Percentiles rank a stretch among this genome's conserved stretches.
Conservation (phyloP, 2,888 invertebrate genomes). For the Rosalia funebris region DNA sequence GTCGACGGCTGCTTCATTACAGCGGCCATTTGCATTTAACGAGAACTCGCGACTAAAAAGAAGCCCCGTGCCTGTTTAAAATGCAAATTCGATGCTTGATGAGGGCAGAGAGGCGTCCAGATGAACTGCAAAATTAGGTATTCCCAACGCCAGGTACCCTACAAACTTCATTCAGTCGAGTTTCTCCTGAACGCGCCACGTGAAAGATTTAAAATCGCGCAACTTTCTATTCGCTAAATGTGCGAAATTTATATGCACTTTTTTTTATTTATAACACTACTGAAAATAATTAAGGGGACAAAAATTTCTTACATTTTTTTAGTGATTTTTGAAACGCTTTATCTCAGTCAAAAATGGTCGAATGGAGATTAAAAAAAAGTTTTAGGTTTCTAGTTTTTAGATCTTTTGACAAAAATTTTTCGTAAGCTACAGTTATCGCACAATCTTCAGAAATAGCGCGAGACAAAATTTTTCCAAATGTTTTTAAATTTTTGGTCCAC, state of each 20-base stretch:
- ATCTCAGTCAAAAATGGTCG: too few relatives aligned
- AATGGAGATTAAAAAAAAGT: too few relatives aligned
- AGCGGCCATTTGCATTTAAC: constrained; percentile 61
- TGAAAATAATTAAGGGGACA: too few relatives aligned
- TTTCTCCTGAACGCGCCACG: constrained; percentile 16
- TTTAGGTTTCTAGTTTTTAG: too few relatives aligned
- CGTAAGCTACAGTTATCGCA: too few relatives aligned
- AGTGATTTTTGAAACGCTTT: too few relatives aligned
- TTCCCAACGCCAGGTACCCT: constrained; percentile 34
- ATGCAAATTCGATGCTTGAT: constrained; percentile 43
- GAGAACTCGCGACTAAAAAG: constrained; percentile 51
- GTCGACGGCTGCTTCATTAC: constrained; percentile 53
- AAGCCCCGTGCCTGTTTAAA: constrained; percentile 46
- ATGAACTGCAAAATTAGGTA: constrained; percentile 57
- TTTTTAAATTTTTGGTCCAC: too few relatives aligned
- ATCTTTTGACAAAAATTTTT: too few relatives aligned
- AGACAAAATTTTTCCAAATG: too few relatives aligned
- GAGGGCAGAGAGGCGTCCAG: constrained; percentile 51
- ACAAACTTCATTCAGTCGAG: constrained; percentile 26
- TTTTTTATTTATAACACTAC: too few relatives aligned
- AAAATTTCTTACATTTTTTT: too few relatives aligned
- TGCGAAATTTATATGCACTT: constrained; percentile 28
- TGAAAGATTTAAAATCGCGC: neutral
- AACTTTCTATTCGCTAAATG: constrained; percentile 22
- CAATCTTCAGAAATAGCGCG: too few relatives aligned